A percentile compares a stretch with the other conserved stretches of the same genome.
Evolutionary conservation across 2,113 vertebrate species (phyloP).

Genomic region (Microtus pennsylvanicus): DNA sequence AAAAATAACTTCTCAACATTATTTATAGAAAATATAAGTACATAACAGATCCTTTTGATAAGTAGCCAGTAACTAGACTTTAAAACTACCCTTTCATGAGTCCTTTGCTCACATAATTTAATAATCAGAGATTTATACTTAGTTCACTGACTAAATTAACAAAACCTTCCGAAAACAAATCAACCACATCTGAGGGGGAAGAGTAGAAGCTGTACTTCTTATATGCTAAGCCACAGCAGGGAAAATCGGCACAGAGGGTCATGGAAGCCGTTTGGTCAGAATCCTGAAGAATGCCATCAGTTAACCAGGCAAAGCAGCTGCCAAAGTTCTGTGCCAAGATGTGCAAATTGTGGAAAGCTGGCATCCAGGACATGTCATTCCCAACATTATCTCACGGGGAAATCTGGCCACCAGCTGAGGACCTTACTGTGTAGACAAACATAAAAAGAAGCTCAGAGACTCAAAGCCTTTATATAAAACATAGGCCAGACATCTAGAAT

Average conservation of each 20-base stretch:
- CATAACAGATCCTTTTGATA: constrained; percentile 23
- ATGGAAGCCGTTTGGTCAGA: neutral
- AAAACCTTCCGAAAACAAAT: neutral
- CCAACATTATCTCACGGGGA: neutral
- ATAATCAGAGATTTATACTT: constrained; percentile 12
- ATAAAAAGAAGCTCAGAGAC: neutral
- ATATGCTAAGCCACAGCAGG: neutral
- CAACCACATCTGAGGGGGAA: no score
- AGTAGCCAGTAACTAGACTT: constrained; percentile 19
- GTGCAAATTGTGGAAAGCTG: neutral
- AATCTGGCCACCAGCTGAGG: neutral
- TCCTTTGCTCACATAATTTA: neutral
- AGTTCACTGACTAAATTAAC: constrained; percentile 8
- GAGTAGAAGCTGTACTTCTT: neutral
- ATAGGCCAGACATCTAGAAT: neutral
- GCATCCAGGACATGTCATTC: neutral
- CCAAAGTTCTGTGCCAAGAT: neutral
- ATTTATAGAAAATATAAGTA: constrained; percentile 52
- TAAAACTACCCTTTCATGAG: neutral
- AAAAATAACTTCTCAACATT: constrained; percentile 42
- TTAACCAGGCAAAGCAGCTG: neutral
- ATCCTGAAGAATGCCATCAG: no score
- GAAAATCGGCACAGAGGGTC: neutral
- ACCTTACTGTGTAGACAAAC: neutral
- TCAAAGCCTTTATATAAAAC: neutral